Percentiles rank a stretch among this genome's conserved stretches.
Conservation (phyloP, 2,888 invertebrate species). For the Lasius fuliginosus region DNA sequence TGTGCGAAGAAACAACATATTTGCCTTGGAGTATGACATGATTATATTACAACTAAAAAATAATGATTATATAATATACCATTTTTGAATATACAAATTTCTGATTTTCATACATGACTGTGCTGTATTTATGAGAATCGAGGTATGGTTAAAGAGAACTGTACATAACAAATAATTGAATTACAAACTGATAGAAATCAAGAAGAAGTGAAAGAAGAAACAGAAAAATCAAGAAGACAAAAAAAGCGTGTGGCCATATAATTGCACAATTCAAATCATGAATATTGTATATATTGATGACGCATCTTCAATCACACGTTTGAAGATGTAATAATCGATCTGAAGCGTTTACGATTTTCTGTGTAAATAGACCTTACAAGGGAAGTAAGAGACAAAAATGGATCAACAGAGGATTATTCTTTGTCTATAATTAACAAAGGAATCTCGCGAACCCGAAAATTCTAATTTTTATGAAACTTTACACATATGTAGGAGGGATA, state of each 20-base stretch:
- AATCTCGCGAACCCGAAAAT: no score
- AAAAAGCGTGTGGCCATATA: constrained; percentile 19
- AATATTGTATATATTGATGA: constrained; percentile 55
- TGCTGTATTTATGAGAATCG: background rate
- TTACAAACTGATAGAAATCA: constrained; percentile 3
- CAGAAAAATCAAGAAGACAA: background rate
- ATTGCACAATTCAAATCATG: constrained; percentile 22
- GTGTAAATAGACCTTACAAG: constrained; percentile 38
- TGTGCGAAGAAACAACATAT: background rate
- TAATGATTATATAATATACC: background rate
- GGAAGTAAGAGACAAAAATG: constrained; percentile 10
- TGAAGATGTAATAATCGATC: constrained; percentile 61
- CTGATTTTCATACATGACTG: background rate
- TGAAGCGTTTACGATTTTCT: constrained; percentile 58
- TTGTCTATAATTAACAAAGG: background rate
- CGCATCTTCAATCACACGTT: constrained; percentile 56
- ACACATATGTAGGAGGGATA: no score
- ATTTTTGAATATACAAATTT: constrained; percentile 9
- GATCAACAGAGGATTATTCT: constrained; percentile 50
- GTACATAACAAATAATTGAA: background rate
- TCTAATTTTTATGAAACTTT: no score
- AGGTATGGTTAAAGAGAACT: background rate
- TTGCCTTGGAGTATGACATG: background rate
- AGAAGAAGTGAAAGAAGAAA: background rate
- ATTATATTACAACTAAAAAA: background rate